A percentile compares a stretch with the other conserved stretches of the same genome.
Evolutionary conservation across 2,888 invertebrate genomes (phyloP).

Genomic region (Eilema depressum): DNA sequence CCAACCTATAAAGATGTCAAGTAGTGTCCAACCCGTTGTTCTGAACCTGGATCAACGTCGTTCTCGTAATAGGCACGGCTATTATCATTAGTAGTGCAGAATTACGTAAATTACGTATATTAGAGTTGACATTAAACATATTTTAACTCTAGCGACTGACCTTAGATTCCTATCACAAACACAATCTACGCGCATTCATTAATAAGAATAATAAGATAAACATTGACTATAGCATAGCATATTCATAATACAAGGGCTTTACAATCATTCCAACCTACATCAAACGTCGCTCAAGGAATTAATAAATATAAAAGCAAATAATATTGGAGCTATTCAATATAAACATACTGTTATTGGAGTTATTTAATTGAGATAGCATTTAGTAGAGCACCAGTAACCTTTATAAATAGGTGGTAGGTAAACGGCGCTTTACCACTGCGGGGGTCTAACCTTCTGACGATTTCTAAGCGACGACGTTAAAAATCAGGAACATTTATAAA

Average conservation of each 20-base stretch:
- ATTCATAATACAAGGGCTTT: conserved; percentile 39
- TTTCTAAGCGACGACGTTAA: conserved; percentile 14
- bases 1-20: conserved; percentile 23
- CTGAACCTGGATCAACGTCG: conserved; percentile 35
- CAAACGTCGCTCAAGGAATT: conserved; percentile 47
- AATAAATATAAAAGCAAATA: conserved; percentile 15
- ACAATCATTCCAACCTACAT: conserved; percentile 48
- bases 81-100: conserved; percentile 53
- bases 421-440: conserved; percentile 34
- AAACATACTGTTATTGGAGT: conserved; percentile 34
- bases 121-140: conserved; percentile 52
- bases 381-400: conserved; percentile 22
- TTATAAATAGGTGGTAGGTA: conserved; percentile 35
- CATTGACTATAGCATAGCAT: conserved; percentile 34
- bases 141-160: conserved; percentile 52
- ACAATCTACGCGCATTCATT: conserved; percentile 58
- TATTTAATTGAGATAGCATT: conserved; percentile 43
- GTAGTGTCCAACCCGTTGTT: conserved; percentile 32
- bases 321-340: conserved; percentile 25
- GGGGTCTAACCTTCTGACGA: conserved; percentile 30
- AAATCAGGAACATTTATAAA: conserved; percentile 54
- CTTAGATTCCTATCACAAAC: conserved; percentile 54
- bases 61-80: conserved; percentile 38
- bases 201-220: conserved; percentile 58
- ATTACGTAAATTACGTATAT: conserved; percentile 56